Conservation (phyloP, 2,113 vertebrate genomes). For the Eretmodus cyanostictus region DNA sequence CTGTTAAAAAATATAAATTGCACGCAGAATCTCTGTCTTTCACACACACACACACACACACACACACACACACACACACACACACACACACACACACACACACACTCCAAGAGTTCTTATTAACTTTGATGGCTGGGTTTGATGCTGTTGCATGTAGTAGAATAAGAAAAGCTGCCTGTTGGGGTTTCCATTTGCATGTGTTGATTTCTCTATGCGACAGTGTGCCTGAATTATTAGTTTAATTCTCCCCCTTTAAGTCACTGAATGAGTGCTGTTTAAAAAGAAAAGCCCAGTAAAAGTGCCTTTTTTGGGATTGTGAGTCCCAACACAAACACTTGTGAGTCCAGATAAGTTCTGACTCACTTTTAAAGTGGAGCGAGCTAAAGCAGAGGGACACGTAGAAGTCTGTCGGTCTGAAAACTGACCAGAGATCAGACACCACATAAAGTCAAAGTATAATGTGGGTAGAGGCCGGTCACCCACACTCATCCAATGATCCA, state of each 20-base stretch:
- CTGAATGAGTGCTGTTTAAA: conserved; percentile 36
- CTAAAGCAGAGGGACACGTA: not conserved
- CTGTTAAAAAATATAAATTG: no score
- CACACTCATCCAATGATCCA: not conserved
- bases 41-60: not conserved
- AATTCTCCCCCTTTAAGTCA: conserved; percentile 34
- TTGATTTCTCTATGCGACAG: not conserved
- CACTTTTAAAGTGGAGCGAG: not conserved
- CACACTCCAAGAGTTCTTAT: not conserved
- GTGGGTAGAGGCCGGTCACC: not conserved
- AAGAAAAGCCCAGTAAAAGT: conserved; percentile 34
- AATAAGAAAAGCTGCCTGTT: not conserved
- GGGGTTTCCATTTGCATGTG: not conserved
- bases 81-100: not conserved
- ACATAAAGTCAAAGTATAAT: not conserved
- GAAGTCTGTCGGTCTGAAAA: not conserved
- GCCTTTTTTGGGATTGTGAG: conserved; percentile 8
- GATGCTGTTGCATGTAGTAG: not conserved
- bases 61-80: not conserved
- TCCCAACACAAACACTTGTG: not conserved
- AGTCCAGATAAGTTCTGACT: not conserved
- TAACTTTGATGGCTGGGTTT: not conserved
- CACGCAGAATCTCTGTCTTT: no score
- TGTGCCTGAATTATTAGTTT: conserved; percentile 34
- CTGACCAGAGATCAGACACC: not conserved